These are phyloP conservation scores for Phytoseiulus persimilis DNA, from an alignment of 2,888 invertebrate genomes.

Conservation along the genomic window DNA sequence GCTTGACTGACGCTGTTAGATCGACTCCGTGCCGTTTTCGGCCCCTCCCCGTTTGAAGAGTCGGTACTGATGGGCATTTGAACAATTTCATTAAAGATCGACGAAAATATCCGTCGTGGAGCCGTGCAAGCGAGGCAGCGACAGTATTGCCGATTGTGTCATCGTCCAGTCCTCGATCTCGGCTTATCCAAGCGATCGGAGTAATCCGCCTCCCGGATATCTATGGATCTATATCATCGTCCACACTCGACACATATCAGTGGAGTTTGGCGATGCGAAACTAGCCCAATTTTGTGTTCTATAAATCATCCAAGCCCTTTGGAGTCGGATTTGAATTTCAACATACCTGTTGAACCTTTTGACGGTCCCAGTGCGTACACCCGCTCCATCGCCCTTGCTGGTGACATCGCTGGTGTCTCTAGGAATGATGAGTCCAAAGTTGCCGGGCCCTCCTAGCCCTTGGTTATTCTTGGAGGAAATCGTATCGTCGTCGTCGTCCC, in stretches of 20 bases:
- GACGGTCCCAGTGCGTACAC: conserved; percentile 23
- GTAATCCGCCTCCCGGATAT: no score
- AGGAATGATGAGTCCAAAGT: conserved; percentile 30
- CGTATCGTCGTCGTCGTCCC: conserved; percentile 44
- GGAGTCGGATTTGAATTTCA: not conserved
- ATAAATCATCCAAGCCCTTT: no score
- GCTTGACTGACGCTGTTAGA: not conserved
- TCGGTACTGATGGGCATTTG: not conserved
- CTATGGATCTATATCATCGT: no score
- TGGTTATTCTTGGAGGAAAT: conserved; percentile 40
- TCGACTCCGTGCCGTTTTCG: not conserved
- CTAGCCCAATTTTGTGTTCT: no score
- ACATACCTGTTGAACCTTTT: conserved; percentile 31
- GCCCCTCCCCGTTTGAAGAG: not conserved
- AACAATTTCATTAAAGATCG: not conserved
- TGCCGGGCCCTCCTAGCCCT: conserved; percentile 16
- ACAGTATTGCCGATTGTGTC: no score
- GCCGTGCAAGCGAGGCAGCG: no score
- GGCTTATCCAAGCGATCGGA: no score
- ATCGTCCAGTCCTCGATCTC: no score
- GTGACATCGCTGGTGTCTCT: conserved; percentile 30
- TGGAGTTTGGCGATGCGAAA: no score
- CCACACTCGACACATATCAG: no score
- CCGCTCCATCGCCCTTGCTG: not conserved
- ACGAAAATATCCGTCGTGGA: not conserved